Evolutionary conservation across 53 echinoderm and acorn worm species (phyloP), one percentile per base, ranked within the genome.

Genomic region (Astropecten irregularis): DNA sequence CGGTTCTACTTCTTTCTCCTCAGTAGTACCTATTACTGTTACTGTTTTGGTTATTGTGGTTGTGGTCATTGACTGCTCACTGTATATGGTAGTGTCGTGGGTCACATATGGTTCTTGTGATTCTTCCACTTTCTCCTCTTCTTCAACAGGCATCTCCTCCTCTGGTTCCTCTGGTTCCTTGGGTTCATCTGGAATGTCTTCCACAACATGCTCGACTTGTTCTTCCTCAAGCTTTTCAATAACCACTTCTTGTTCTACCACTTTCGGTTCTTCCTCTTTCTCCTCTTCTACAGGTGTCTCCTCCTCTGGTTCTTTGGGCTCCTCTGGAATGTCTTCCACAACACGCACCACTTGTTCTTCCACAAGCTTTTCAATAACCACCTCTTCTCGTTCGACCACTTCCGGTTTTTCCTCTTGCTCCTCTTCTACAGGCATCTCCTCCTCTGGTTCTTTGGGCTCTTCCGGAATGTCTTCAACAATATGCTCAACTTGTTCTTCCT

Each of bases 31-130:
- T 15, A n/a, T 61, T 0, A 57, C 68, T 39, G 47, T 36, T 21
- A 52, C 68, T 22, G 37, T 82, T 40, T 51, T 82, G 37, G 83
- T 67, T 55, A 66, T 62, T 87, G 84, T 67, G 82, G 84, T 74
- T 16, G 84, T 66, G 27, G 79, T 79, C 40, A 79, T 40, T 30
- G 62, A 56, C 40, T 76, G 11, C 29, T 79, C 49, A 29, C 47
- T 37, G 49, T 59, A 62, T 2, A 32, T 20, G 2, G 76, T 42
- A n/a, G 47, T 48, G 40, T 44, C 77, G 36, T 79, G 49, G 6
- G 42, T 42, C 11, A 8, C 6, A 8, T 21, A 20, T 18, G 42
- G 36, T 28, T 73, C 62, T 18, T 33, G 25, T 35, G 49, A 9
- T 46, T 38, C 61, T 65, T 81, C 82, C 7, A n/a, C 38, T 90